phyloP scores from a whole-genome alignment of 2,888 invertebrate species.

The Anaspis maculata region DNA sequence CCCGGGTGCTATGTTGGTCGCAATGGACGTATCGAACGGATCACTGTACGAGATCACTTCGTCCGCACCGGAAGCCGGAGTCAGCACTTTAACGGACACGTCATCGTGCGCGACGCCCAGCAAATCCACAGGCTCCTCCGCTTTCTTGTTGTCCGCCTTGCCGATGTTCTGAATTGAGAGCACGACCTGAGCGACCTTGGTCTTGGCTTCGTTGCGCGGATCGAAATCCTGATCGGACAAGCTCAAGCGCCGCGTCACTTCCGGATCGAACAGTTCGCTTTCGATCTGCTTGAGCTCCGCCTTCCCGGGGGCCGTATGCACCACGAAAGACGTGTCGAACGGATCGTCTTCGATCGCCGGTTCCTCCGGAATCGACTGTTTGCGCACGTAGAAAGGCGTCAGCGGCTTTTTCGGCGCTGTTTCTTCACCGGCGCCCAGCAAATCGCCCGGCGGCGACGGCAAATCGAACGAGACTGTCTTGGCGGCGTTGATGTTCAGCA shows the following conservation, averaged over 20 bases:
- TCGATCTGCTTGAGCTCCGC: slow-evolving; percentile 51
- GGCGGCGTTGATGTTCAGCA: slow-evolving; percentile 34
- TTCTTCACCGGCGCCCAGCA: slow-evolving; percentile 51
- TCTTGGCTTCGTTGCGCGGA: slow-evolving; percentile 41
- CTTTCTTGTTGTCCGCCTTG: slow-evolving; percentile 27
- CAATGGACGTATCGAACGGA: slow-evolving; percentile 85
- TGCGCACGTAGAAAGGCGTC: slow-evolving; percentile 72
- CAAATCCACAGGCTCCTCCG: slow-evolving; percentile 33
- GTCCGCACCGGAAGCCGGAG: slow-evolving; percentile 46
- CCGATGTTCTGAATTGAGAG: slow-evolving; percentile 41
- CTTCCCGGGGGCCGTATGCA: slow-evolving; percentile 46
- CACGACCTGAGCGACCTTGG: slow-evolving; percentile 32
- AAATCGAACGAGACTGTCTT: slow-evolving; percentile 54
- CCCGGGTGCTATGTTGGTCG: slow-evolving; percentile 65
- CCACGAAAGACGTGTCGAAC: slow-evolving; percentile 57
- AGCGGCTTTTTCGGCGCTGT: slow-evolving; percentile 57
- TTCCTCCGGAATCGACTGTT: slow-evolving; percentile 50
- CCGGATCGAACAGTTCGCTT: slow-evolving; percentile 42
- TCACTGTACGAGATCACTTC: slow-evolving; percentile 50
- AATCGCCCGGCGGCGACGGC: slow-evolving; percentile 46
- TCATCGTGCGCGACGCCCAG: slow-evolving; percentile 50
- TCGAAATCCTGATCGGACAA: slow-evolving; percentile 59
- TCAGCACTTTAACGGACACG: slow-evolving; percentile 63
- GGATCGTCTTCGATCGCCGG: slow-evolving; percentile 50
- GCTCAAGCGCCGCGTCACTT: slow-evolving; percentile 40